Evolutionary conservation across 2,113 vertebrate genomes (phyloP), one percentile per base, ranked within the genome.

Genomic region (Formicarius rufipectus): DNA sequence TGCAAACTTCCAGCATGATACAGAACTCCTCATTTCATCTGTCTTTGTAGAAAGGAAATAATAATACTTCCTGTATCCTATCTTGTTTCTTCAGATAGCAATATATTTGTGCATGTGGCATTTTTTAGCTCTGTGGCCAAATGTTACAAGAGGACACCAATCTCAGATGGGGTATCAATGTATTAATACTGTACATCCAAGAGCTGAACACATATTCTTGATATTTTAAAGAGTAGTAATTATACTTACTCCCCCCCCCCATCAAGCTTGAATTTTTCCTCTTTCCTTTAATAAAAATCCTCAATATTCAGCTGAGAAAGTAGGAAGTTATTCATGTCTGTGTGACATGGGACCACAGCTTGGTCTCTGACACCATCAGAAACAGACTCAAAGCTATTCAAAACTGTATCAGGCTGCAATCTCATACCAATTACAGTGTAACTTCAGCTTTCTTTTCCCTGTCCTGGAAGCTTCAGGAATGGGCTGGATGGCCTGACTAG

Each of bases 251-350:
- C n/a, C n/a, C n/a, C n/a, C n/a, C 74, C 87, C 78, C 59, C 71
- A 85, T 74, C 80, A 84, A 92, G 42, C 14, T 90, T 21, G 30
- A 74, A 22, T 50, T 94, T 67, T 55, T 28, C 50, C 25, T 73
- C 55, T 88, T 84, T 53, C 31, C 63, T 89, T 94, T 91, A 92
- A 93, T 69, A 92, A 93, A 91, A 86, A 49, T 58, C 42, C 50
- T 83, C 88, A 92, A 67, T 67, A 87, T 89, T 92, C 55, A 89
- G 55, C 80, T 78, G 83, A 95, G 76, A 90, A 95, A 78, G 76
- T 44, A 93, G 59, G 56, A 92, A 87, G 72, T 92, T 92, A 86
- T 81, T 94, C 74, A 85, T 53, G 50, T 58, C 55, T 84, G 33
- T 75, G 55, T 58, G 56, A 91, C 56, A 87, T 10, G 5, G 63